phyloP scores from a whole-genome alignment of 2,113 vertebrate genomes.

The Noturus placidus region DNA sequence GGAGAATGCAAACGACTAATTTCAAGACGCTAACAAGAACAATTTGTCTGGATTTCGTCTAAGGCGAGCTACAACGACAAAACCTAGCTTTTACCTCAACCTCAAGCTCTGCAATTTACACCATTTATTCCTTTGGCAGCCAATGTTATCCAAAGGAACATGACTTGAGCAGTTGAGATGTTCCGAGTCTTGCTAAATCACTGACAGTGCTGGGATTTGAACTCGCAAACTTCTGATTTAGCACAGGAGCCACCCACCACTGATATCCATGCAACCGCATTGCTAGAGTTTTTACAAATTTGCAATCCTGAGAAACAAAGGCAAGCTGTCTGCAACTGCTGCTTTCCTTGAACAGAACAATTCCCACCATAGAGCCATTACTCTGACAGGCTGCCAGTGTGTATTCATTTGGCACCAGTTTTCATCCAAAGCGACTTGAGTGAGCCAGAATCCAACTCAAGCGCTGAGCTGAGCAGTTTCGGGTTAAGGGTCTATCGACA shows the following conservation, averaged over 20 bases:
- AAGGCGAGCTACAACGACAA: neutral
- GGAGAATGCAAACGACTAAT: too few species aligned
- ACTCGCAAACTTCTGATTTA: too few species aligned
- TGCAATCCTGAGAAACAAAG: neutral
- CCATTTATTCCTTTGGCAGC: neutral
- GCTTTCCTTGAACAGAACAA: slow-evolving; percentile 5
- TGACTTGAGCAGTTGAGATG: neutral
- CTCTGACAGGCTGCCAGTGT: neutral
- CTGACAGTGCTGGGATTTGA: neutral
- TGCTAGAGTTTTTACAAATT: neutral
- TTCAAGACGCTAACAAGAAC: too few species aligned
- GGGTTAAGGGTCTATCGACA: neutral
- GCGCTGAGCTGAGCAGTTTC: neutral
- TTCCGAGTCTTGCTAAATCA: neutral
- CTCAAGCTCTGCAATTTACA: neutral
- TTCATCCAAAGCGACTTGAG: neutral
- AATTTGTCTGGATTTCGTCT: neutral
- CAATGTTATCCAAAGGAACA: neutral
- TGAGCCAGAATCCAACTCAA: neutral
- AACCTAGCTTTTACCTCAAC: neutral
- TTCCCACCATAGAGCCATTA: slow-evolving; percentile 16
- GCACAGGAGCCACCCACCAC: neutral
- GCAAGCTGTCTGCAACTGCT: neutral
- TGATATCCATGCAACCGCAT: too few species aligned
- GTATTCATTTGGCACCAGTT: neutral